These are phyloP conservation scores for Dryocosmus kuriphilus DNA, from an alignment of 2,888 invertebrate species.

Conservation along the genomic window DNA sequence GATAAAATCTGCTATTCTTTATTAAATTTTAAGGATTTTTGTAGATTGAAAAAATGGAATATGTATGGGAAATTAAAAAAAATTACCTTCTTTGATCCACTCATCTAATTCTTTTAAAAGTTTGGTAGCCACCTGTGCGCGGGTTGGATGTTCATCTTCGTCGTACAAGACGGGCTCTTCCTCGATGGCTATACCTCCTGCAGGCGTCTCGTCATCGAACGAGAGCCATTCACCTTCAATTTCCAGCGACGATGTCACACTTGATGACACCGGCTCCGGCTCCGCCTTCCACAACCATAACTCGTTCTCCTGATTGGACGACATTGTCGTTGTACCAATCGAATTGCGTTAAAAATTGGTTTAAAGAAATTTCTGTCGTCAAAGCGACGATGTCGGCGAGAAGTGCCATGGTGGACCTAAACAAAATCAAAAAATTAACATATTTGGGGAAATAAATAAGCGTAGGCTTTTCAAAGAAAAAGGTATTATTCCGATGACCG, in stretches of 20 bases:
- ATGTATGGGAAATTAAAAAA: neutral
- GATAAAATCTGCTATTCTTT: too few species aligned
- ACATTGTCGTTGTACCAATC: slow-evolving; percentile 68
- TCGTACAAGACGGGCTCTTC: slow-evolving; percentile 67
- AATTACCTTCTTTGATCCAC: slow-evolving; percentile 38
- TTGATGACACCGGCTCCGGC: slow-evolving; percentile 80
- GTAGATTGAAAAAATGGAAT: too few species aligned
- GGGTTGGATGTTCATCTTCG: slow-evolving; percentile 69
- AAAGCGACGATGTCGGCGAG: slow-evolving; percentile 82
- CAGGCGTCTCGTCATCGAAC: slow-evolving; percentile 70
- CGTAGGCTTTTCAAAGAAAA: too few species aligned
- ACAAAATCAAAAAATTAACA: slow-evolving; percentile 58
- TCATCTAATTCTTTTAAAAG: slow-evolving; percentile 83
- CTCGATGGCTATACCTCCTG: slow-evolving; percentile 60
- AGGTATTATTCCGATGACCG: too few species aligned
- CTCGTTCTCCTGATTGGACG: slow-evolving; percentile 65
- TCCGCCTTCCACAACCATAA: slow-evolving; percentile 79
- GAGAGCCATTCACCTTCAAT: slow-evolving; percentile 69
- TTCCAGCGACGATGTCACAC: slow-evolving; percentile 74
- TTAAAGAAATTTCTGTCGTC: slow-evolving; percentile 80
- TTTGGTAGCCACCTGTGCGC: slow-evolving; percentile 82
- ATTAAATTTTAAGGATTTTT: too few species aligned
- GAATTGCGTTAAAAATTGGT: slow-evolving; percentile 63
- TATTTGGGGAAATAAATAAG: neutral
- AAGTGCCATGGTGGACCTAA: slow-evolving; percentile 92